Evolutionary conservation across 2,888 invertebrate species (phyloP), one percentile per base, ranked within the genome.

Genomic region (Nomada goodeniana): DNA sequence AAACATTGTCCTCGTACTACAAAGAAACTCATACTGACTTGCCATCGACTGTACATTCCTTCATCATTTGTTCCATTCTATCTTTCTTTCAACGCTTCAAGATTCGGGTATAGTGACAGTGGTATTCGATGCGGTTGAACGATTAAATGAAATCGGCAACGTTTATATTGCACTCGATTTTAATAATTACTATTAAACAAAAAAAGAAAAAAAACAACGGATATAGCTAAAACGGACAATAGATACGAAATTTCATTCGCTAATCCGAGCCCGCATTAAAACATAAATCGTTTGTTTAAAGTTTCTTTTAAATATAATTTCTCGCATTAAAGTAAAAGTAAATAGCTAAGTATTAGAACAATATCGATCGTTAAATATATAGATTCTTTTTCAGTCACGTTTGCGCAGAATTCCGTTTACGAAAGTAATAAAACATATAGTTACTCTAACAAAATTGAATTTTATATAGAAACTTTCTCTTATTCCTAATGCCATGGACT

Each of bases 151-250:
- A 87, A 77, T 68, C 78, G 80, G 86, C 83, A 85, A 89, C 78
- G 82, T 84, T 47, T 68, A 86, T 91, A 91, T 91, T 90, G 90
- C 91, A 91, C 91, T 90, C 84, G 76, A 89, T 83, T 75, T 74
- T 82, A 85, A 83, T 60, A 26, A 50, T 63, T 82, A 85, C 36
- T 23, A 75, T 52, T 82, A 83, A 80, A 80, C 23, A 67, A 73
- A 79, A 74, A 76, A 44, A 29, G 20, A 20, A 60, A 29, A 68
- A 50, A 68, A 68, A 69, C 74, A 73, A 81, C 57, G 10, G 57
- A 57, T 82, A 85, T 26, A 76, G 10, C 76, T 86, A 84, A 80
- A 60, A 47, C 64, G 57, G 60, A 73, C 69, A 68, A 71, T 26
- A 53, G 29, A 55, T 26, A 53, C 47, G 68, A 42, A 13, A 42